Base-by-base conservation (phyloP, 2,797 vertebrate genomes). In the Gila robusta region DNA sequence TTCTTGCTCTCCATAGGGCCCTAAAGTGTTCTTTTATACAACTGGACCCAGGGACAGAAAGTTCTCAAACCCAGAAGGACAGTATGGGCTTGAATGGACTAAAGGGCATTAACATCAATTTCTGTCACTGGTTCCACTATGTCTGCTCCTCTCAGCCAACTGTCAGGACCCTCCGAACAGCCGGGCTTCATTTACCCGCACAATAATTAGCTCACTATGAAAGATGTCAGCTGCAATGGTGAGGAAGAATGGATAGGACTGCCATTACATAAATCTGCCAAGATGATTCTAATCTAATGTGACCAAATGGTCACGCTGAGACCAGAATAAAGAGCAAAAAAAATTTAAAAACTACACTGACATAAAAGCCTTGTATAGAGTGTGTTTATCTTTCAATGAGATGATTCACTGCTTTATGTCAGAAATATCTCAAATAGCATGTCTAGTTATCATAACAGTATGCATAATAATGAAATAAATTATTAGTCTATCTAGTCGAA, bases 171-270 rank as follows among this genome's bases (percentile, higher is more conserved):
- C 2, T 82, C 37, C 23, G 49, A 37, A 28, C 62, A 79, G 84
- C 16, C 72, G 39, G 67, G 41, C 79, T 85, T 52, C 54, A 66
- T 86, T 86, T 80, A 74, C 77, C 70, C 56, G 4, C 54, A 72
- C 77, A 69, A 62, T 88, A 89, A 90, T 90, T 89, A 89, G 78
- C 79, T 74, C 74, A 85, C 86, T 84, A 35, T 78, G 73, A 89
- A 71, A 82, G 69, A 77, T 87, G 88, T 89, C 88, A 59, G 82
- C 79, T 87, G 82, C 44, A 44, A 35, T 86, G 79, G 67, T 69
- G 74, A 81, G 49, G 86, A 37, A 32, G 81, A 90, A 90, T 87
- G 77, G 82, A 79, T 77, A 81, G 23, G 81, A 84, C 88, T 82
- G 69, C 79, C 86, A 69, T 88, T 81, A 83, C 82, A 79, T 78